Base-by-base conservation (phyloP, 2,888 invertebrate genomes). In the Exephanes ischioxanthus region DNA sequence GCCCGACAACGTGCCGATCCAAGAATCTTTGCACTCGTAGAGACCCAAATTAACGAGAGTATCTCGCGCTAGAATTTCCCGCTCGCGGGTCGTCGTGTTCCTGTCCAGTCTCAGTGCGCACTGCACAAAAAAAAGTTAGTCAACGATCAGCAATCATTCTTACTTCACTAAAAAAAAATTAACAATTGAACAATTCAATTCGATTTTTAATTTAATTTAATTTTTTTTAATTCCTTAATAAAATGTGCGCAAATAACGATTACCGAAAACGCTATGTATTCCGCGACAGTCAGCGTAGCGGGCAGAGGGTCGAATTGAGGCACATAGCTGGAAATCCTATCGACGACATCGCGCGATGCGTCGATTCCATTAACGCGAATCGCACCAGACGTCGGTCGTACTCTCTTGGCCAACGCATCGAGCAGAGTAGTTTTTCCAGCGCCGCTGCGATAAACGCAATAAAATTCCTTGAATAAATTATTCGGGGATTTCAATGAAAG, bases 241-340 rank as follows among this genome's bases (percentile, higher is more conserved):
- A 26, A 55, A 55, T 53, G n/a, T 61, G n/a, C 16, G 7, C 14
- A 53, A 63, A 71, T 33, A 48, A 41, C 48, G 72, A 88, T 89
- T 91, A 96, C 97, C 96, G 96, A 96, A 92, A 97, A 96, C 76
- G 95, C 92, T 87, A 97, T 95, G 91, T 97, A 96, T 91, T 97
- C 97, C 88, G 94, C 93, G n/a, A 96, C 96, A 19, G 95, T 96
- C 55, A 97, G 93, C 0, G 94, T 94, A 4, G 95, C 95, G 89
- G 96, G 95, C 88, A 96, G 96, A 26, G 96, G 94, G 90, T 97
- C 96, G 80, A 96, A 95, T 90, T 97, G 97, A 6, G 97, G 96
- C 1, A 97, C 95, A 68, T 97, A 95, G 79, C 93, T 95, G 87
- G 94, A 94, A 71, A 95, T 94, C 88, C 95, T 94, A 90, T 95